Evolutionary conservation across 1,140 invertebrate species (phyloP).

Genomic region (Macrobrachium nipponense): DNA sequence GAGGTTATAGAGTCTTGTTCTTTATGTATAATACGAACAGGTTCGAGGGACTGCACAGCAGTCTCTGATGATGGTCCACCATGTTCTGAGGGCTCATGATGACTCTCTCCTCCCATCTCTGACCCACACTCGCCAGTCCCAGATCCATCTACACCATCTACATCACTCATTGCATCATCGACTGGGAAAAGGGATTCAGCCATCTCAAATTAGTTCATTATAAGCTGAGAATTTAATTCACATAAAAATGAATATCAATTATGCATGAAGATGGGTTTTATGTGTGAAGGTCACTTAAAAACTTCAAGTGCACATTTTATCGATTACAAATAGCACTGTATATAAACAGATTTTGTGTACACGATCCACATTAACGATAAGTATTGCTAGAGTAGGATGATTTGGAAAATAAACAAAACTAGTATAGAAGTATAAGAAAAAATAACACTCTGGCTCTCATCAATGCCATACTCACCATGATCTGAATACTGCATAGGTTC

Average conservation of each 20-base stretch:
- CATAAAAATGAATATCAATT: too few species aligned
- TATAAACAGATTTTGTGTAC: too few species aligned
- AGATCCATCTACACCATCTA: constrained; percentile 59
- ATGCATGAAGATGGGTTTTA: too few species aligned
- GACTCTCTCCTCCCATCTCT: constrained; percentile 75
- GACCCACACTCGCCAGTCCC: constrained; percentile 64
- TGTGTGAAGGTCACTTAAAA: too few species aligned
- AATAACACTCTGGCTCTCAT: not conserved
- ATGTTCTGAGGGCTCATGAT: constrained; percentile 51
- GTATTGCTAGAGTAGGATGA: too few species aligned
- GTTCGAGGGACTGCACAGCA: constrained; percentile 64
- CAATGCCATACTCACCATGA: constrained; percentile 29
- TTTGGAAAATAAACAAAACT: too few species aligned
- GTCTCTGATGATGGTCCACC: constrained; percentile 48
- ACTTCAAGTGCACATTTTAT: too few species aligned
- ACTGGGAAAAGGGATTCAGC: not conserved
- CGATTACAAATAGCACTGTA: too few species aligned
- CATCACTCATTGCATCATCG: constrained; percentile 64
- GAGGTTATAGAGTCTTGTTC: constrained; percentile 98
- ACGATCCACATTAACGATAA: too few species aligned
- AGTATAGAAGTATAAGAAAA: too few species aligned
- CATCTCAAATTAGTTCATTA: not conserved
- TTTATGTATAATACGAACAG: constrained; percentile 97
- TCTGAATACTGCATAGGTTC: constrained; percentile 50
- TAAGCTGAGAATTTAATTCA: too few species aligned